Conservation (phyloP, 2,113 vertebrate genomes). For the Engystomops pustulosus region DNA sequence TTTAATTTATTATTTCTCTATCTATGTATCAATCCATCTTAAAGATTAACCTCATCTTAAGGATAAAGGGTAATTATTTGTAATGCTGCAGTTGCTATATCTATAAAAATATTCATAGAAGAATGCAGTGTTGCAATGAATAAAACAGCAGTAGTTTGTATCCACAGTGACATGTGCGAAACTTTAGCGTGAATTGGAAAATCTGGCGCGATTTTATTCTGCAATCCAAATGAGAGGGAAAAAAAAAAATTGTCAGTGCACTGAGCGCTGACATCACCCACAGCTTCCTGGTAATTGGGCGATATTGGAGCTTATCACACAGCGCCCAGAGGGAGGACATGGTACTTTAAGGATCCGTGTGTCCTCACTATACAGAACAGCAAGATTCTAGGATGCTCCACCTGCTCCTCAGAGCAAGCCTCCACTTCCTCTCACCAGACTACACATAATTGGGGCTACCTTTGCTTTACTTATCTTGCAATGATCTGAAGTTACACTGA, state of each 20-base stretch:
- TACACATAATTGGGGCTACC: neutral
- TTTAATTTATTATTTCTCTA: no score
- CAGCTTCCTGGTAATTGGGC: neutral
- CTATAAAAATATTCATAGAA: neutral
- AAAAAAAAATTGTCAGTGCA: no score
- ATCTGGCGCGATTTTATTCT: neutral
- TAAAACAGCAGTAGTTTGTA: neutral
- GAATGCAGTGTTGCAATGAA: neutral
- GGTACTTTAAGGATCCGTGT: neutral
- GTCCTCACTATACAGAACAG: neutral
- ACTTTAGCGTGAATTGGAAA: neutral
- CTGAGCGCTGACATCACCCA: neutral
- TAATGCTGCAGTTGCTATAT: no score
- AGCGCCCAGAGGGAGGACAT: neutral
- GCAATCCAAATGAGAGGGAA: neutral
- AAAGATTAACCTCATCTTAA: no score
- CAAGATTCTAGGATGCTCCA: neutral
- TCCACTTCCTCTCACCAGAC: neutral
- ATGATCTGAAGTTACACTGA: neutral
- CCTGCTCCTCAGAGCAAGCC: neutral
- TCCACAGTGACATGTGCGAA: neutral
- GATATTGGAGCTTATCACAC: neutral
- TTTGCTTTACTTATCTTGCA: slow-evolving; percentile 1
- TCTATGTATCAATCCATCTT: no score
- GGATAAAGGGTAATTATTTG: no score